These are phyloP conservation scores for Sinotaia quadrata DNA, from an alignment of 2,888 invertebrate species.

Conservation along the genomic window DNA sequence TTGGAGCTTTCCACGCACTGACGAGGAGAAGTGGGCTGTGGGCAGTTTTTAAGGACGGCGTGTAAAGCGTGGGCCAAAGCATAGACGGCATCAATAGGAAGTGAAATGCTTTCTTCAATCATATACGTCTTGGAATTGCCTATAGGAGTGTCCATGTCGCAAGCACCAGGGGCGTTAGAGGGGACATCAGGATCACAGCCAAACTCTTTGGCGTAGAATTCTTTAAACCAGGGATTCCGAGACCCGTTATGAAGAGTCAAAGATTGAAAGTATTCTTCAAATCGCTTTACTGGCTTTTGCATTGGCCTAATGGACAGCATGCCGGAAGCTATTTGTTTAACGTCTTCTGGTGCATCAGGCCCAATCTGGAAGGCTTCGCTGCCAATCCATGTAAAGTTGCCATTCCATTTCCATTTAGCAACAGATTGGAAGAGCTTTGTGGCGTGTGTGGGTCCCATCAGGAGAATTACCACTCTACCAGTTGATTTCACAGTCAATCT, in stretches of 20 bases:
- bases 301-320: conserved; percentile 39
- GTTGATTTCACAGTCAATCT: too few species aligned
- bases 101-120: conserved; percentile 36
- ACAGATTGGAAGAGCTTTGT: conserved; percentile 35
- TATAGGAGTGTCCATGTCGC: conserved; percentile 6
- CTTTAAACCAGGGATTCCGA: conserved; percentile 44
- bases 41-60: conserved; percentile 29
- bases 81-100: conserved; percentile 41
- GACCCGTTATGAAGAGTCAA: conserved; percentile 7
- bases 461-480: too few species aligned
- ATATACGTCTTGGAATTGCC: conserved; percentile 18
- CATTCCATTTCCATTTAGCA: conserved; percentile 29
- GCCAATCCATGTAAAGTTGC: conserved; percentile 46
- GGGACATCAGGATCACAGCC: too few species aligned
- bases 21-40: too few species aligned
- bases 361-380: conserved; percentile 48
- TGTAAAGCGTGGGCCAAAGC: conserved; percentile 42
- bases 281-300: conserved; percentile 36
- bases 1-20: too few species aligned
- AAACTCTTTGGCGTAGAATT: conserved; percentile 34
- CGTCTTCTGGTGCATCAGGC: conserved; percentile 37
- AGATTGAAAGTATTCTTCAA: conserved; percentile 41
- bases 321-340: conserved; percentile 39
- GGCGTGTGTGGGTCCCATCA: too few species aligned
- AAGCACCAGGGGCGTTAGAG: not conserved